Percentiles rank a stretch among this genome's conserved stretches.
These are phyloP conservation scores for Drosophila malerkotliana DNA, from an alignment of 1,140 invertebrate genomes.

Conservation along the genomic window DNA sequence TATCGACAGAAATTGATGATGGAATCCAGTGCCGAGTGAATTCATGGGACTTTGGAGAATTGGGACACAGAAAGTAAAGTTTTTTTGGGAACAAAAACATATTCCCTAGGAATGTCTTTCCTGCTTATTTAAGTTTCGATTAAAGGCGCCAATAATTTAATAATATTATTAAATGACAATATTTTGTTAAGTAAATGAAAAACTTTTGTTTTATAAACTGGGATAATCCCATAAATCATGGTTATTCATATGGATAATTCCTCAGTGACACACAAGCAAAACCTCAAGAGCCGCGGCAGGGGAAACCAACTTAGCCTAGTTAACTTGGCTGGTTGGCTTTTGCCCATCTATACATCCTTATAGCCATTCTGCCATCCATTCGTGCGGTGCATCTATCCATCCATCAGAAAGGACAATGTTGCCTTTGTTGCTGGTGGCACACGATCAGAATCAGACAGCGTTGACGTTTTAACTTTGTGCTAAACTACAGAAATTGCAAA, in stretches of 20 bases:
- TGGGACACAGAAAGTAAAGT: slow-evolving; percentile 5
- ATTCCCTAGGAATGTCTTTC: background rate
- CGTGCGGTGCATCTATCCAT: slow-evolving; percentile 42
- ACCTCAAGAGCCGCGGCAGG: slow-evolving; percentile 24
- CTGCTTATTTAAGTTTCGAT: background rate
- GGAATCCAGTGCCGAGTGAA: slow-evolving; percentile 7
- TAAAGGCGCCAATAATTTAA: background rate
- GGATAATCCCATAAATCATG: background rate
- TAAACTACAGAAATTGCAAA: slow-evolving; percentile 65
- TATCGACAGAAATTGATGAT: slow-evolving; percentile 54
- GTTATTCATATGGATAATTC: background rate
- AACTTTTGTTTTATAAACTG: background rate
- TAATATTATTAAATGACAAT: background rate
- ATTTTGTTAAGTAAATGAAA: background rate
- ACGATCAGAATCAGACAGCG: slow-evolving; percentile 71
- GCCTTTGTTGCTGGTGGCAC: slow-evolving; percentile 40
- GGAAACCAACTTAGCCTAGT: slow-evolving; percentile 16
- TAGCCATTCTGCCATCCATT: slow-evolving; percentile 16
- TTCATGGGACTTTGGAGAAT: slow-evolving; percentile 14
- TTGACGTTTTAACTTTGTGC: slow-evolving; percentile 80
- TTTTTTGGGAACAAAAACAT: background rate
- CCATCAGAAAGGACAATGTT: slow-evolving; percentile 56
- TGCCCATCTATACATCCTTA: slow-evolving; percentile 5
- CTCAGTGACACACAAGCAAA: background rate
- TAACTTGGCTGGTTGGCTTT: background rate